A percentile compares a stretch with the other conserved stretches of the same genome.
These are phyloP conservation scores for Perca schrenkii DNA, from an alignment of 2,113 vertebrate genomes.

Conservation along the genomic window DNA sequence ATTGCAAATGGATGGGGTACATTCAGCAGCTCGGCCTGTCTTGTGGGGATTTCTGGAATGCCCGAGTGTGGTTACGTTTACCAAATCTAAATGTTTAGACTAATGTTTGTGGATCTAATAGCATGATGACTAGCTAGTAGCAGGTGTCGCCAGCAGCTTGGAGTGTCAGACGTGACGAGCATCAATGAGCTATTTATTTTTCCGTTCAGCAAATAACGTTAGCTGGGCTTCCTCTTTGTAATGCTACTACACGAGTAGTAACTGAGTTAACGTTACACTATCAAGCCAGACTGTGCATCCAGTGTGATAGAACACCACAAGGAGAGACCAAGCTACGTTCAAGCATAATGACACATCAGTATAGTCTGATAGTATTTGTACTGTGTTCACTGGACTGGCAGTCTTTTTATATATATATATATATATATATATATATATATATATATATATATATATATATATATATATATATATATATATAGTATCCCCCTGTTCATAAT, in stretches of 20 bases:
- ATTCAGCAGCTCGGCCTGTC: conserved; percentile 51
- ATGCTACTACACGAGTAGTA: background rate
- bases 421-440: background rate
- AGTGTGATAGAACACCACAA: background rate
- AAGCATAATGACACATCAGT: background rate
- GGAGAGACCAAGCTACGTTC: background rate
- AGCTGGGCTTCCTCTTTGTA: background rate
- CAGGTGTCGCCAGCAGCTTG: conserved; percentile 55
- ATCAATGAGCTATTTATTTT: conserved; percentile 54
- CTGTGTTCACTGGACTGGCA: background rate
- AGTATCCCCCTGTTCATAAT: background rate
- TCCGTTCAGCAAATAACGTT: background rate
- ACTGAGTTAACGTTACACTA: background rate
- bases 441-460: no score
- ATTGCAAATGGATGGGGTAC: conserved; percentile 31
- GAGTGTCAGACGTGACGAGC: conserved; percentile 61
- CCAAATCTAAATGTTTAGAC: background rate
- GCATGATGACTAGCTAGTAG: conserved; percentile 27
- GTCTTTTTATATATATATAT: background rate
- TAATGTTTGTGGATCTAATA: background rate
- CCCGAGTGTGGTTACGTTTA: background rate
- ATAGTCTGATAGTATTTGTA: no score
- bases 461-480: no score
- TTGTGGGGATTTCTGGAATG: background rate
- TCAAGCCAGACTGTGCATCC: background rate